Conservation (phyloP, 1,140 invertebrate species). For the Eriosoma lanigerum region DNA sequence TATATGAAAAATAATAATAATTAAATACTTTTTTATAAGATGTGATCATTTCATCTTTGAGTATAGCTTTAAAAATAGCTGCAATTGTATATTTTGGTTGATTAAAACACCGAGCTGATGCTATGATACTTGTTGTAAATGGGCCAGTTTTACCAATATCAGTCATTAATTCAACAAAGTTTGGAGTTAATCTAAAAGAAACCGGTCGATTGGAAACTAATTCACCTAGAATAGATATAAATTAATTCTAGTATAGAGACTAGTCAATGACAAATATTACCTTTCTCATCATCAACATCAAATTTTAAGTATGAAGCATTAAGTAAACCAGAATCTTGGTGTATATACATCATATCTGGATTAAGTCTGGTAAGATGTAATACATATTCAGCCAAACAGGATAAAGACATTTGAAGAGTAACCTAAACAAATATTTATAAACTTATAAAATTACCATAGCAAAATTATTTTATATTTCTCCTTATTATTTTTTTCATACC, state of each 20-base stretch:
- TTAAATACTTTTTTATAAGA: conserved; percentile 81
- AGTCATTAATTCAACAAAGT: conserved; percentile 90
- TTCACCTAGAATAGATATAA: conserved; percentile 67
- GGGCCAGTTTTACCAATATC: conserved; percentile 85
- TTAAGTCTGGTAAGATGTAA: conserved; percentile 91
- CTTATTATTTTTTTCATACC: conserved; percentile 60
- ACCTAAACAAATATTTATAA: conserved; percentile 65
- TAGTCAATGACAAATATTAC: conserved; percentile 59
- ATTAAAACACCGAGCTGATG: conserved; percentile 87
- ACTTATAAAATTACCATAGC: background rate
- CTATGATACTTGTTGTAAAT: conserved; percentile 89
- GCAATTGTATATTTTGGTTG: conserved; percentile 92
- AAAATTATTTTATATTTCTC: conserved; percentile 51
- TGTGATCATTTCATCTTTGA: conserved; percentile 90
- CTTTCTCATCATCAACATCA: conserved; percentile 88
- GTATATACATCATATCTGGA: conserved; percentile 97
- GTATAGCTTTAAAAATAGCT: conserved; percentile 84
- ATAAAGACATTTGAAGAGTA: conserved; percentile 85
- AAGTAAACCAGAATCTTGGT: conserved; percentile 93
- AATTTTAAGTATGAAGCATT: conserved; percentile 97
- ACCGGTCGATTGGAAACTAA: conserved; percentile 89
- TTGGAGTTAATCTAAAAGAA: conserved; percentile 92
- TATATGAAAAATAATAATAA: background rate
- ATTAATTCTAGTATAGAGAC: conserved; percentile 21
- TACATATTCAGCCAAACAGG: conserved; percentile 92